A percentile compares a stretch with the other conserved stretches of the same genome.
These are phyloP conservation scores for Lepidotrigona ventralis DNA, from an alignment of 1,140 invertebrate species.

Conservation along the genomic window DNA sequence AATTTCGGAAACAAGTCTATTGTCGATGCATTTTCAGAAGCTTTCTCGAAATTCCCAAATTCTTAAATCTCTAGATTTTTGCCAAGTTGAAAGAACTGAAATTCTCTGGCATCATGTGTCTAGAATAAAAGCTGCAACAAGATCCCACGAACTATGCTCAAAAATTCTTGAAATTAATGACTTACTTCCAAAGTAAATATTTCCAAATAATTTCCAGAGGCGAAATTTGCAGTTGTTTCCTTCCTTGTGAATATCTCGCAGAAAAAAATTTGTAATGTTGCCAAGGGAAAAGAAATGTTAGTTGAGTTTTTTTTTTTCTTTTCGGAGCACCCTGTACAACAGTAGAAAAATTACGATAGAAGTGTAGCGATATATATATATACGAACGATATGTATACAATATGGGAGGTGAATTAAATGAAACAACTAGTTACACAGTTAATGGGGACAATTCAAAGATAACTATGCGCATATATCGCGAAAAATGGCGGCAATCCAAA, in stretches of 20 bases:
- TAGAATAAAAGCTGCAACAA: not conserved
- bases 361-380: not conserved
- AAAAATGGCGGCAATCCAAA: conserved; percentile 13
- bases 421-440: not conserved
- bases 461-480: not conserved
- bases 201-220: not conserved
- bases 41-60: not conserved
- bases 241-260: too few relatives aligned
- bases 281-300: not conserved
- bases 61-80: not conserved
- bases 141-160: not conserved
- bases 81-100: not conserved
- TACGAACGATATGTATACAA: not conserved
- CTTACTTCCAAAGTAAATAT: too few relatives aligned
- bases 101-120: not conserved
- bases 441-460: conserved; percentile 1
- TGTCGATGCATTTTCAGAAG: too few relatives aligned
- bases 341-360: not conserved
- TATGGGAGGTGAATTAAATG: not conserved
- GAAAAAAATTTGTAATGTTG: not conserved
- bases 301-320: not conserved
- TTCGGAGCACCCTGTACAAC: not conserved
- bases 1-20: too few relatives aligned
- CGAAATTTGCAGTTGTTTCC: not conserved
- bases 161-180: conserved; percentile 1